Percentiles rank a stretch among this genome's conserved stretches.
Evolutionary conservation across 2,797 vertebrate genomes (phyloP).

Genomic region (Linurgus olivaceus): DNA sequence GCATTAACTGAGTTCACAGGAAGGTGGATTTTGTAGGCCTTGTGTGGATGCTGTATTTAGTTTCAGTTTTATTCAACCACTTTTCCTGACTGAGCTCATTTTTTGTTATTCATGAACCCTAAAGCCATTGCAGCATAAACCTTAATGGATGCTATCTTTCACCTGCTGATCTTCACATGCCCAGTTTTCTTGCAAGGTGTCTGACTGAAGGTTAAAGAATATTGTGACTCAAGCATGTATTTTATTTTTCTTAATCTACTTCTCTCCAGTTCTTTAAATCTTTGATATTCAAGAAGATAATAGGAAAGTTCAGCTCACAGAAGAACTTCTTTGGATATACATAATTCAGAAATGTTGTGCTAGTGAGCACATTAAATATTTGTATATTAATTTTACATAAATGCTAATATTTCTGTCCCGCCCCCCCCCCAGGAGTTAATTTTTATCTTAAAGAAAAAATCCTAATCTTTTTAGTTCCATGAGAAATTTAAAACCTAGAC

Average conservation of each 20-base stretch:
- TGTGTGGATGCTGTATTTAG: background rate
- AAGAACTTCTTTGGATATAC: background rate
- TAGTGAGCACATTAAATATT: background rate
- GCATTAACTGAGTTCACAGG: background rate
- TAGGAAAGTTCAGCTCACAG: background rate
- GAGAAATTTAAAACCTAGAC: background rate
- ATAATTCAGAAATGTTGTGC: background rate
- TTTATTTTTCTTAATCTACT: slow-evolving; percentile 43
- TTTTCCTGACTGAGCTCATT: slow-evolving; percentile 24
- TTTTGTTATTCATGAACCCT: slow-evolving; percentile 62
- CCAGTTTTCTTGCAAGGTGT: background rate
- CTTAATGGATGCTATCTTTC: slow-evolving; percentile 47
- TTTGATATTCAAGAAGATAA: background rate
- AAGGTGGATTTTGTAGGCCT: background rate
- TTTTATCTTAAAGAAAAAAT: background rate
- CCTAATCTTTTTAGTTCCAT: background rate
- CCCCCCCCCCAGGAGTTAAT: background rate
- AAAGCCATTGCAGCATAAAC: slow-evolving; percentile 38
- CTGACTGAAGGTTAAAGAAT: slow-evolving; percentile 31
- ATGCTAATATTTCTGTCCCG: background rate
- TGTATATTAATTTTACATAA: background rate
- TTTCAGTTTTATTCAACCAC: background rate
- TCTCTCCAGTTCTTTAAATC: slow-evolving; percentile 6
- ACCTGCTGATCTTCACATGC: slow-evolving; percentile 31
- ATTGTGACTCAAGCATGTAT: background rate